Evolutionary conservation across 2,113 vertebrate genomes (phyloP), one percentile per base, ranked within the genome.

Genomic region (Syrmaticus mikado): DNA sequence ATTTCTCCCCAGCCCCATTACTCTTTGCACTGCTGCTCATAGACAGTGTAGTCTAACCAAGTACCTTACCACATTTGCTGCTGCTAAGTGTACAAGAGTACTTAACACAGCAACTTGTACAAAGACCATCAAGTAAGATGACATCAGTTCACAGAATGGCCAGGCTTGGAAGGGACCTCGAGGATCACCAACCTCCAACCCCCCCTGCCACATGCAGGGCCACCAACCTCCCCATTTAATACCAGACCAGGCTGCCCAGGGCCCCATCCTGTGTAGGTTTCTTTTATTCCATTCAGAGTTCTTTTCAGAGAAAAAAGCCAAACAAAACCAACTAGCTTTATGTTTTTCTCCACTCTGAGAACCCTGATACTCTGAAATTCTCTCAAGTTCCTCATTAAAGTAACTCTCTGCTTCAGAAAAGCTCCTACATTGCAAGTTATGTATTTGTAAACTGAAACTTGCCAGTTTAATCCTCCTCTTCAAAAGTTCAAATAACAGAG

Each of bases 1-100:
- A 24, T 9, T 18, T 30, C 10, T 6, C 17, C 58, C 11, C 12
- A 11, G 1, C 5, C 7, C 3, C 14, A 2, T 4, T 6, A 30
- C 85, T 19, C 53, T 17, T 16, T 13, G 22, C 25, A 27, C 34
- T n/a, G 30, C 11, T 57, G 25, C 41, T 62, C 46, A 20, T 6
- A 11, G 27, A 10, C 7, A 2, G 38, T 24, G 21, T 3, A 5
- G 7, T 27, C 57, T 30, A 41, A 24, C 17, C 38, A 36, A 1
- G 10, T 7, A 7, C 48, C 34, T 5, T n/a, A 50, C 19, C 5
- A 2, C 13, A 48, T 2, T 14, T 24, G 16, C 43, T 1, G 25
- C 8, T 8, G 8, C 16, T 8, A 6, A 14, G 7, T 5, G 10
- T 3, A 8, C 4, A 12, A 36, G 27, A n/a, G 13, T 27, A 16